Evolutionary conservation across 1,140 invertebrate genomes (phyloP).

Genomic region (Procambarus clarkii): DNA sequence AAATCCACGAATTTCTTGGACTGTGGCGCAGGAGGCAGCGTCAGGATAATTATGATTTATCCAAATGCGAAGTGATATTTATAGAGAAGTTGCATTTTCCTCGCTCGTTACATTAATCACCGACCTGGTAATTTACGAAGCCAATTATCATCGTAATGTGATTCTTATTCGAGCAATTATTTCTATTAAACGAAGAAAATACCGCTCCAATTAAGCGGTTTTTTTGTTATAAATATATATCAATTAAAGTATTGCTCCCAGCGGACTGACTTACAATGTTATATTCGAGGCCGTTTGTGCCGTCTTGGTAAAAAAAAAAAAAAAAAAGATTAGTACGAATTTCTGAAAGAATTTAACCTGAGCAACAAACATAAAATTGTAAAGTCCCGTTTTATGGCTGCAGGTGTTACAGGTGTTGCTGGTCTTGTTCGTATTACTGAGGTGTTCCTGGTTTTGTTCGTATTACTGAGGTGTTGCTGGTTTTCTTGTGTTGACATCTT

Average conservation of each 20-base stretch:
- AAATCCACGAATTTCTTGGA: too few species aligned
- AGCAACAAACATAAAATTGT: too few species aligned
- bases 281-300: background rate
- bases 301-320: too few species aligned
- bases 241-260: background rate
- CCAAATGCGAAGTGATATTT: background rate
- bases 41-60: background rate
- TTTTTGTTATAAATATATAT: background rate
- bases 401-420: too few species aligned
- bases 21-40: background rate
- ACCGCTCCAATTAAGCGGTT: background rate
- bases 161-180: conserved; percentile 21
- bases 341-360: too few species aligned
- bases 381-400: too few species aligned
- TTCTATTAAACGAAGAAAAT: background rate
- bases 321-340: too few species aligned
- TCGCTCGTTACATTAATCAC: background rate
- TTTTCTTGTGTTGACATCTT: too few species aligned
- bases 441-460: too few species aligned
- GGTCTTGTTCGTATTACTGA: too few species aligned
- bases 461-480: too few species aligned
- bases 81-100: background rate
- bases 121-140: background rate
- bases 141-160: background rate
- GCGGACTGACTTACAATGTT: background rate